Evolutionary conservation across 2,113 vertebrate species (phyloP).

Genomic region (Eublepharis macularius): DNA sequence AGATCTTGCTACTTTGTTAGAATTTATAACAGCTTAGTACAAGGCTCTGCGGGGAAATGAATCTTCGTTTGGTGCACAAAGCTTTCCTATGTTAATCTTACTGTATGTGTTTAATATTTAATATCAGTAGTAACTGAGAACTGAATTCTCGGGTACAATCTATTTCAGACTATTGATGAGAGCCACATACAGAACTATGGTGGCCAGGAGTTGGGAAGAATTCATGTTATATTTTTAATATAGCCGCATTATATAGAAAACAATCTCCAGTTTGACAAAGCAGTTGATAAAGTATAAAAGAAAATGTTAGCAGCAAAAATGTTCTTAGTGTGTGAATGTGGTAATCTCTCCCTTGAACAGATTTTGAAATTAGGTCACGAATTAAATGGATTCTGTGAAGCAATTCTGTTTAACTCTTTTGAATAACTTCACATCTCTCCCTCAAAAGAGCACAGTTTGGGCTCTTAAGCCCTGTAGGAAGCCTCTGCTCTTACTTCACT

Average conservation of each 20-base stretch:
- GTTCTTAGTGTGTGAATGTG: neutral
- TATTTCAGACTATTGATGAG: conserved; percentile 33
- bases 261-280: neutral
- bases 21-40: conserved; percentile 32
- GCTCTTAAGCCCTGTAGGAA: neutral
- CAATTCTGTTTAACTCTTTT: conserved; percentile 7
- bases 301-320: conserved; percentile 5
- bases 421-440: conserved; percentile 24
- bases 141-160: conserved; percentile 15
- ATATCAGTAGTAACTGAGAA: conserved; percentile 30
- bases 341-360: neutral
- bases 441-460: neutral
- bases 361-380: conserved; percentile 17
- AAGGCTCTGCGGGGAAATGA: conserved; percentile 33
- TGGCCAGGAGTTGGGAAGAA: neutral
- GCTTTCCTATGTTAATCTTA: conserved; percentile 33
- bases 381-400: conserved; percentile 12
- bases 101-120: conserved; percentile 46
- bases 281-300: conserved; percentile 9
- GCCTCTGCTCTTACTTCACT: neutral
- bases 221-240: neutral
- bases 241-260: neutral
- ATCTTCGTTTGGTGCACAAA: conserved; percentile 28
- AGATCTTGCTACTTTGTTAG: conserved; percentile 35
- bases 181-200: neutral